These are phyloP conservation scores for Pachyramphus minor DNA, from an alignment of 2,113 vertebrate species.

Conservation along the genomic window DNA sequence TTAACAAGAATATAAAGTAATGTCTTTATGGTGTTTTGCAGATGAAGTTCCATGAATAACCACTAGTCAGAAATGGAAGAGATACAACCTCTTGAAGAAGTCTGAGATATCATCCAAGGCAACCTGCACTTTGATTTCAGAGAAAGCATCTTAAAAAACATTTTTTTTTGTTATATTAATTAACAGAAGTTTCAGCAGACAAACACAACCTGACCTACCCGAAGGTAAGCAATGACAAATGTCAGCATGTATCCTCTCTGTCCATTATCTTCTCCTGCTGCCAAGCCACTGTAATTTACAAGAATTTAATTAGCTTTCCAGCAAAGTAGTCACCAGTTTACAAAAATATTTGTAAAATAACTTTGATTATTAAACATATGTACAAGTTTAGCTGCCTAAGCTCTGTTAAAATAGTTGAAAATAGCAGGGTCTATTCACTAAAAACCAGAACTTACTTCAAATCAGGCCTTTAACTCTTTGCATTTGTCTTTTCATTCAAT, in stretches of 20 bases:
- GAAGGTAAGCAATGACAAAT: conserved; percentile 96
- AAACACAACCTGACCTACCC: conserved; percentile 80
- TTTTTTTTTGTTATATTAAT: neutral
- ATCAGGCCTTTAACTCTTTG: neutral
- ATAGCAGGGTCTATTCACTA: neutral
- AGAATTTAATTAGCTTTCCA: conserved; percentile 72
- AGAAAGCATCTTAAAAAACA: neutral
- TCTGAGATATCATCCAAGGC: neutral
- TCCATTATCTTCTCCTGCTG: conserved; percentile 98
- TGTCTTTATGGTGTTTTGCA: neutral
- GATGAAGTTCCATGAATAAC: neutral
- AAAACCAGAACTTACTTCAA: neutral
- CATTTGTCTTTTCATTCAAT: neutral
- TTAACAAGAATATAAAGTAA: neutral
- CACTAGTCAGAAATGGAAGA: neutral
- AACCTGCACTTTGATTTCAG: neutral
- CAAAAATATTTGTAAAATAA: neutral
- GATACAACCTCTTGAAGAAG: neutral
- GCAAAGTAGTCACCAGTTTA: neutral
- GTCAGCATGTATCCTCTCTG: conserved; percentile 99
- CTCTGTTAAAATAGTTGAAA: neutral
- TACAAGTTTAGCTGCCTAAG: neutral
- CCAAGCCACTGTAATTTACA: conserved; percentile 88
- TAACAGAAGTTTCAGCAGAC: conserved; percentile 6
- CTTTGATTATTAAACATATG: neutral